phyloP scores from a whole-genome alignment of 2,888 invertebrate species.

The Sclerodermus sp. region DNA sequence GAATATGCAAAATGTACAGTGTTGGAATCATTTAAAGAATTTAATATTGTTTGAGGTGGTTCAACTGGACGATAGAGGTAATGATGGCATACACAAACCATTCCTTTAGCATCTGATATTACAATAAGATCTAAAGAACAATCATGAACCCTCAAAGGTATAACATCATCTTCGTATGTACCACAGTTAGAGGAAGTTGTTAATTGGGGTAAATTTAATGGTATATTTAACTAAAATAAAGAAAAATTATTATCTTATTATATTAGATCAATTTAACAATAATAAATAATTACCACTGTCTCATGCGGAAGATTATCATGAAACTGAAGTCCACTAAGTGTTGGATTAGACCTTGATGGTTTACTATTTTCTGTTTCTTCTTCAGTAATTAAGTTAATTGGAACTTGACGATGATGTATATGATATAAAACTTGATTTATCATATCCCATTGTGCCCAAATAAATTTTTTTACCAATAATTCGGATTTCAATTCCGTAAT shows the following conservation, averaged over 20 bases:
- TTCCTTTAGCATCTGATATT: constrained; percentile 72
- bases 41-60: constrained; percentile 56
- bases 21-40: constrained; percentile 59
- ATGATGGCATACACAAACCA: constrained; percentile 80
- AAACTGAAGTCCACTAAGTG: constrained; percentile 81
- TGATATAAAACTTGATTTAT: constrained; percentile 78
- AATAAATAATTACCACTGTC: constrained; percentile 70
- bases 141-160: constrained; percentile 79
- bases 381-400: constrained; percentile 68
- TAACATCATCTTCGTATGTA: constrained; percentile 78
- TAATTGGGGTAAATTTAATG: constrained; percentile 75
- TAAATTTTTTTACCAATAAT: constrained; percentile 69
- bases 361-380: constrained; percentile 64
- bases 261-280: background rate
- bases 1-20: constrained; percentile 85
- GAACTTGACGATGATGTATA: constrained; percentile 75
- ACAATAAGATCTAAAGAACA: constrained; percentile 80
- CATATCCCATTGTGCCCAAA: constrained; percentile 88
- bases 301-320: constrained; percentile 85
- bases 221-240: constrained; percentile 74
- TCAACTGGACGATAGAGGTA: constrained; percentile 75
- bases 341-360: constrained; percentile 63
- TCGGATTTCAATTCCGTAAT: constrained; percentile 53
- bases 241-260: background rate
- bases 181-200: constrained; percentile 66